phyloP scores from a whole-genome alignment of 1,140 invertebrate species.

The Drosophila lacteicornis region DNA sequence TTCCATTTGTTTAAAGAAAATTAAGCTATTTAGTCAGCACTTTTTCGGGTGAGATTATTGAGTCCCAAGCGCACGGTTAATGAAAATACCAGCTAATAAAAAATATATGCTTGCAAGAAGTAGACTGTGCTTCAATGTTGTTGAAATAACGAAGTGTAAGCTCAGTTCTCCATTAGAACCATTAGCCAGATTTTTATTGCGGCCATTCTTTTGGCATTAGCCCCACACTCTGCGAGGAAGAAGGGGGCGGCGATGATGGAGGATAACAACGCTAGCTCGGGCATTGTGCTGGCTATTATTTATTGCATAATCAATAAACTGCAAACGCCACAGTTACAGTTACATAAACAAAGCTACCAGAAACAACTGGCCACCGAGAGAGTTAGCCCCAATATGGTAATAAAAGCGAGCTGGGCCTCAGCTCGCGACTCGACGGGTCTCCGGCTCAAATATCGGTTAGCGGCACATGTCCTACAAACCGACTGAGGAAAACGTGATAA shows the following conservation, averaged over 20 bases:
- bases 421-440: slow-evolving; percentile 10
- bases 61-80: no score
- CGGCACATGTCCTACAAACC: slow-evolving; percentile 82
- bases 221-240: slow-evolving; percentile 11
- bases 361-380: slow-evolving; percentile 67
- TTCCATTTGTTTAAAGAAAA: no score
- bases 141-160: slow-evolving; percentile 32
- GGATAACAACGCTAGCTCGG: slow-evolving; percentile 54
- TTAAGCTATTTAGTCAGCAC: no score
- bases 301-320: slow-evolving; percentile 83
- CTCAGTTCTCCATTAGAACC: slow-evolving; percentile 26
- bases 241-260: background rate
- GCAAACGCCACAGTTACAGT: slow-evolving; percentile 74
- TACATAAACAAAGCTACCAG: slow-evolving; percentile 73
- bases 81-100: no score
- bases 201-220: slow-evolving; percentile 65
- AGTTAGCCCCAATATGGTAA: slow-evolving; percentile 79
- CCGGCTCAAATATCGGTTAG: slow-evolving; percentile 74
- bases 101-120: background rate
- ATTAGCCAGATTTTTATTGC: slow-evolving; percentile 73
- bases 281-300: slow-evolving; percentile 76
- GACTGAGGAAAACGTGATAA: slow-evolving; percentile 76
- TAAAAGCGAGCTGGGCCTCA: slow-evolving; percentile 59
- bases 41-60: no score
- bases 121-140: background rate